These are phyloP conservation scores for Lysandra coridon DNA, from an alignment of 2,888 invertebrate species.

Conservation along the genomic window DNA sequence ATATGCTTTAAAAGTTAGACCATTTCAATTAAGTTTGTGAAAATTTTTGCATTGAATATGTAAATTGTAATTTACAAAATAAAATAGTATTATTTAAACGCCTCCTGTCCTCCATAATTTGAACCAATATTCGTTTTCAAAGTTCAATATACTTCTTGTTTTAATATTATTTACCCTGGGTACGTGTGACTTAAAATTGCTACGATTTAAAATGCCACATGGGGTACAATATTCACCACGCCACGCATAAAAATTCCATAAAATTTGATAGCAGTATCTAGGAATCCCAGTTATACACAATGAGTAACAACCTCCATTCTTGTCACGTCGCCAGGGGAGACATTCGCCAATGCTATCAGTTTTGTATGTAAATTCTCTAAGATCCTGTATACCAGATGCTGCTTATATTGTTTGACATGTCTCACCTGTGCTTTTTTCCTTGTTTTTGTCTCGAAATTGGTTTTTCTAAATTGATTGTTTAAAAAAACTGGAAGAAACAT, in stretches of 20 bases:
- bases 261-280: constrained; percentile 36
- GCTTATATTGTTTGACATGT: constrained; percentile 24
- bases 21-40: no score
- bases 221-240: not conserved
- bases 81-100: not conserved
- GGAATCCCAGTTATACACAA: constrained; percentile 47
- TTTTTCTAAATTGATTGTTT: not conserved
- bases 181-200: not conserved
- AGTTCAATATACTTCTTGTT: not conserved
- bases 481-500: no score
- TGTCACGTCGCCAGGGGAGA: constrained; percentile 73
- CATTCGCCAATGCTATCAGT: constrained; percentile 64
- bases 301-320: constrained; percentile 60
- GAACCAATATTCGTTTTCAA: not conserved
- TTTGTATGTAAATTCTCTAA: constrained; percentile 74
- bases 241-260: constrained; percentile 36
- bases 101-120: no score
- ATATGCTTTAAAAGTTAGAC: no score
- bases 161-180: not conserved
- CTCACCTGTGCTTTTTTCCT: not conserved
- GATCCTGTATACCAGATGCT: constrained; percentile 61
- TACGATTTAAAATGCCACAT: not conserved
- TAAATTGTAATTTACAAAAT: no score
- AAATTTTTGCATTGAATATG: no score
- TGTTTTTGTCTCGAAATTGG: not conserved